A percentile compares a stretch with the other conserved stretches of the same genome.
Conservation (phyloP, 2,888 invertebrate species). For the Pharmacophagus antenor region DNA sequence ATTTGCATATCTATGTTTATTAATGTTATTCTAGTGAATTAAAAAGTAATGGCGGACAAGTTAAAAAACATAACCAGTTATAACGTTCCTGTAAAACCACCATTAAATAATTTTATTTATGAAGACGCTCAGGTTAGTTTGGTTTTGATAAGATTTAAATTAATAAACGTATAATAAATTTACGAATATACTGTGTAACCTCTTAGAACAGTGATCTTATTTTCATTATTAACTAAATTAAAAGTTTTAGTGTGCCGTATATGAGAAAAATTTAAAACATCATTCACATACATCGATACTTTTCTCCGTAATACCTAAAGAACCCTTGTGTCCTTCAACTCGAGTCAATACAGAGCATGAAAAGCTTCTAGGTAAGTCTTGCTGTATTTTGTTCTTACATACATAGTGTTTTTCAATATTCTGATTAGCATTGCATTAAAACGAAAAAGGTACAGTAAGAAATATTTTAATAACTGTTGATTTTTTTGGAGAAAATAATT, state of each 20-base stretch:
- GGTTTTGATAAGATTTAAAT: background rate
- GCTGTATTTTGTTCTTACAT: background rate
- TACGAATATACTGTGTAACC: background rate
- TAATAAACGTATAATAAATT: background rate
- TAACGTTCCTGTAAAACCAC: slow-evolving; percentile 21
- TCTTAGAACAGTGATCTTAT: background rate
- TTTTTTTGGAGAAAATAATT: too few relatives aligned
- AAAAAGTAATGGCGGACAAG: background rate
- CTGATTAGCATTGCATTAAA: background rate
- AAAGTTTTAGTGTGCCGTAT: slow-evolving; percentile 90
- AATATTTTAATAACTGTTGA: too few relatives aligned
- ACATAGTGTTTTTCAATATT: too few relatives aligned
- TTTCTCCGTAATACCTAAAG: slow-evolving; percentile 94
- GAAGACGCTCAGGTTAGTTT: slow-evolving; percentile 31
- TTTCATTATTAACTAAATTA: background rate
- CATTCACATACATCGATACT: slow-evolving; percentile 97
- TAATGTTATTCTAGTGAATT: background rate
- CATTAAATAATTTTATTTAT: slow-evolving; percentile 28
- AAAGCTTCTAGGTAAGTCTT: slow-evolving; percentile 72
- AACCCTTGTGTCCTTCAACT: slow-evolving; percentile 87
- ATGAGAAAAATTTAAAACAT: slow-evolving; percentile 89
- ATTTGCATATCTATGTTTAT: background rate
- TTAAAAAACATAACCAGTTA: slow-evolving; percentile 1
- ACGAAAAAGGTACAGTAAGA: background rate
- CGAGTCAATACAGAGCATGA: slow-evolving; percentile 86